These are phyloP conservation scores for Drosophila mayaguana DNA, from an alignment of 2,888 invertebrate species.

Conservation along the genomic window DNA sequence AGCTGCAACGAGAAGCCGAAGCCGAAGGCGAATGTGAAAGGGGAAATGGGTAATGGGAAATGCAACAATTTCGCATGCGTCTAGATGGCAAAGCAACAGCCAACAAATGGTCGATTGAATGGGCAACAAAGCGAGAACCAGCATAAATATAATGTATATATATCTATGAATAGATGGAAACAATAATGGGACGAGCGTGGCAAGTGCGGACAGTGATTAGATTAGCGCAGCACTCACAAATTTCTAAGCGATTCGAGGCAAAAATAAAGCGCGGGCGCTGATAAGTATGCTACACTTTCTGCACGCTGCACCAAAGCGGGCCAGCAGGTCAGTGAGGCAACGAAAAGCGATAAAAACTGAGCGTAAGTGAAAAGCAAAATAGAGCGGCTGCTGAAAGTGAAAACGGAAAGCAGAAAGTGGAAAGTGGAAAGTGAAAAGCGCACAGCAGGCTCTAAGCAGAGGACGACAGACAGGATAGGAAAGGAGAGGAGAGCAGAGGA, in stretches of 20 bases:
- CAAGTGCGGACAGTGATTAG: slow-evolving; percentile 49
- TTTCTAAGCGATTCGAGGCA: slow-evolving; percentile 5
- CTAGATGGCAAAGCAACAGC: slow-evolving; percentile 30
- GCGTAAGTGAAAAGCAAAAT: not conserved
- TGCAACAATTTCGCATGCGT: slow-evolving; percentile 24
- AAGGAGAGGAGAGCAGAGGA: not conserved
- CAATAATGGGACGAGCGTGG: slow-evolving; percentile 49
- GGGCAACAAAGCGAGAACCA: slow-evolving; percentile 24
- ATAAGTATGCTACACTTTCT: slow-evolving; percentile 40
- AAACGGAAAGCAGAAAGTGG: slow-evolving; percentile 2
- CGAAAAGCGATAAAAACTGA: not conserved
- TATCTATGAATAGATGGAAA: not conserved
- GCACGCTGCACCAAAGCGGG: slow-evolving; percentile 1
- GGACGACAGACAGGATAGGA: not conserved
- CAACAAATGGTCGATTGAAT: slow-evolving; percentile 40
- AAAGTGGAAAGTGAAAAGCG: not conserved
- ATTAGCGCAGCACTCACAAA: slow-evolving; percentile 28
- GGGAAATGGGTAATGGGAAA: not conserved
- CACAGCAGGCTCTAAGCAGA: not conserved
- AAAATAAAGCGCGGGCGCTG: slow-evolving; percentile 25
- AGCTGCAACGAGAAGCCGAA: not conserved
- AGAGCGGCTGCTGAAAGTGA: slow-evolving; percentile 7
- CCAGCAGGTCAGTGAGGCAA: slow-evolving; percentile 5
- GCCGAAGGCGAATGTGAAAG: not conserved
- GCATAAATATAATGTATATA: slow-evolving; percentile 30